Evolutionary conservation across 2,113 vertebrate species (phyloP).

Genomic region (Cyphomyrus discorhynchus): DNA sequence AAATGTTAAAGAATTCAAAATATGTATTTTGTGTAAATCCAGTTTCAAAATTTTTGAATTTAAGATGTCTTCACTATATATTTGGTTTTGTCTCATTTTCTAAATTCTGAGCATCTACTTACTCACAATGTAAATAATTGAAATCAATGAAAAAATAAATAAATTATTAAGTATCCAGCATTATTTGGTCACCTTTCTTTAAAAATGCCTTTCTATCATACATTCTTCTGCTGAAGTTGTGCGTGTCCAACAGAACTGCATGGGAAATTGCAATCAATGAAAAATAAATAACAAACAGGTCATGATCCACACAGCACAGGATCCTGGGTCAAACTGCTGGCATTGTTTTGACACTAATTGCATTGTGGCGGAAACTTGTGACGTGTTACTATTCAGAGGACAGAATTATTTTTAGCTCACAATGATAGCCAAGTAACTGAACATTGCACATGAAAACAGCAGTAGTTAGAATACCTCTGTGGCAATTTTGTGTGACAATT

Average conservation of each 20-base stretch:
- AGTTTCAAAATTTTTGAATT: not conserved
- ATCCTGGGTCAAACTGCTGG: conserved; percentile 21
- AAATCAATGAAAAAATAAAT: not conserved
- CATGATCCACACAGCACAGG: conserved; percentile 1
- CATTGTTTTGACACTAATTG: conserved; percentile 45
- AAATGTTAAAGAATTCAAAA: not conserved
- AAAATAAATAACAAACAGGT: conserved; percentile 31
- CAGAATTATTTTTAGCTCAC: conserved; percentile 16
- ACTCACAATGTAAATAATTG: not conserved
- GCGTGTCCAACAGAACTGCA: conserved; percentile 11
- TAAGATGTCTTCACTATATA: not conserved
- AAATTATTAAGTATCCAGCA: not conserved
- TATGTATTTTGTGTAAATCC: not conserved
- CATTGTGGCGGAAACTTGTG: conserved; percentile 31
- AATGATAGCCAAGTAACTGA: not conserved
- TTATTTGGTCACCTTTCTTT: not conserved
- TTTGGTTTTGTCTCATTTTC: not conserved
- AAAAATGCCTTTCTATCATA: not conserved
- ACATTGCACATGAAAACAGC: not conserved
- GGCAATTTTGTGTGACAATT: not conserved
- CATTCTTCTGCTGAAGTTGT: not conserved
- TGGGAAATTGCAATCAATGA: conserved; percentile 41
- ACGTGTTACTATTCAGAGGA: conserved; percentile 23
- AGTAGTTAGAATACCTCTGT: not conserved
- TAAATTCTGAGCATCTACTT: not conserved